Evolutionary conservation across 2,797 vertebrate species (phyloP), one percentile per base, ranked within the genome.

Genomic region (Pipistrellus nathusii): DNA sequence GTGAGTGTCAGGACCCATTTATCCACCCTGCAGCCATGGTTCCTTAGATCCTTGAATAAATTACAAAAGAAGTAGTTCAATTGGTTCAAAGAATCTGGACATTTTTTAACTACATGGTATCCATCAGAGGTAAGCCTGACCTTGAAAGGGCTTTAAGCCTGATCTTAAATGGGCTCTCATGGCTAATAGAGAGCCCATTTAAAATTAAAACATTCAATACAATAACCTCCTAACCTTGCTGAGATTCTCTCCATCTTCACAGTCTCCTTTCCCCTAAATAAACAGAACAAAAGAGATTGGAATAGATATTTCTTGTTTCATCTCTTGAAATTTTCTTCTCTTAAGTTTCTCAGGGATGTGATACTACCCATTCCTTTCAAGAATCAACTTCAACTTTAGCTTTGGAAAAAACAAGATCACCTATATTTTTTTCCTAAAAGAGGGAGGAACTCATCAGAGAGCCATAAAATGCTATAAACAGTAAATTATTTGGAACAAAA

Each of bases 321-420:
- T 73, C 12, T 88, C 66, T 91, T 80, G 8, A 59, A 91, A 11
- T 85, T 88, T 66, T 81, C 44, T 44, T 93, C n/a, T 38, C 32
- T 75, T 38, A 11, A 2, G 20, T 68, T 9, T 13, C 23, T 38
- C 41, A 21, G 3, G 12, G 30, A 41, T 48, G 13, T 53, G 17
- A 71, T 23, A 59, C 17, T n/a, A 51, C 64, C 12, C 30, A 84
- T 23, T 77, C 23, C 21, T 78, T 85, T 69, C 6, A 46, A 46
- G 57, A 68, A 57, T 73, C 10, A 59, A 8, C 25, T 35, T 71
- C 32, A 90, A 17, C 3, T 62, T 85, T 77, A 69, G 62, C 35
- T 51, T 90, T 88, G 15, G 30, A 92, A 76, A 21, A 90, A 57
- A 88, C 4, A 35, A 62, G 20, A 59, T 57, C 48, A 75, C 32